Evolutionary conservation across 2,113 vertebrate species (phyloP).

Genomic region (Rafetus swinhoei): DNA sequence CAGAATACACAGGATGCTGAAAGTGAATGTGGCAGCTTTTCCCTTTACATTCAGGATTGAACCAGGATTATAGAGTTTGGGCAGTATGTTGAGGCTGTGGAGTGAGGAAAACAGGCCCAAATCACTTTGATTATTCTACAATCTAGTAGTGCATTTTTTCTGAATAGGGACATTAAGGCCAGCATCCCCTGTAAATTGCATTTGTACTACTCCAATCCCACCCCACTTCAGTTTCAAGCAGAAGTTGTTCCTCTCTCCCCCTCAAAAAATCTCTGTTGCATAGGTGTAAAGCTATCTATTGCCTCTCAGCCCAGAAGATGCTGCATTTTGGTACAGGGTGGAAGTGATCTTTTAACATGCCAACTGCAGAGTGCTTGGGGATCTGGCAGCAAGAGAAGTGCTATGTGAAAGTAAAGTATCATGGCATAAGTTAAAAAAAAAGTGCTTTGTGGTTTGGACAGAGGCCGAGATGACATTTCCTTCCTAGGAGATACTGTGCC

Average conservation of each 20-base stretch:
- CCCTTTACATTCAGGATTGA: neutral
- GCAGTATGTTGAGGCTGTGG: neutral
- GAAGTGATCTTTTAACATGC: neutral
- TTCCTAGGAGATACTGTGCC: conserved; percentile 27
- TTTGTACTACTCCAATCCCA: neutral
- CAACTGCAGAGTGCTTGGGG: neutral
- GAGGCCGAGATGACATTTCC: neutral
- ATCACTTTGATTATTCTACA: neutral
- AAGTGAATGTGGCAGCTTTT: neutral
- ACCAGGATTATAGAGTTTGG: neutral
- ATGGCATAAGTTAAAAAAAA: neutral
- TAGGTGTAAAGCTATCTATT: neutral
- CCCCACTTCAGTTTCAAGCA: neutral
- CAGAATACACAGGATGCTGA: neutral
- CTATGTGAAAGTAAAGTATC: neutral
- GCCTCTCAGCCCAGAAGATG: neutral
- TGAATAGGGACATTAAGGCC: neutral
- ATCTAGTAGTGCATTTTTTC: neutral
- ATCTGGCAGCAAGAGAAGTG: conserved; percentile 1
- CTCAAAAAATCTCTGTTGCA: neutral
- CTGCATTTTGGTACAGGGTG: neutral
- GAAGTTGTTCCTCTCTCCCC: neutral
- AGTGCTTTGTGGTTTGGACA: neutral
- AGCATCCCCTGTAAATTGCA: neutral
- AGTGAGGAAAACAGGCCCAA: neutral